Base-by-base conservation (phyloP, 2,888 invertebrate species). In the Spilarctia lutea region DNA sequence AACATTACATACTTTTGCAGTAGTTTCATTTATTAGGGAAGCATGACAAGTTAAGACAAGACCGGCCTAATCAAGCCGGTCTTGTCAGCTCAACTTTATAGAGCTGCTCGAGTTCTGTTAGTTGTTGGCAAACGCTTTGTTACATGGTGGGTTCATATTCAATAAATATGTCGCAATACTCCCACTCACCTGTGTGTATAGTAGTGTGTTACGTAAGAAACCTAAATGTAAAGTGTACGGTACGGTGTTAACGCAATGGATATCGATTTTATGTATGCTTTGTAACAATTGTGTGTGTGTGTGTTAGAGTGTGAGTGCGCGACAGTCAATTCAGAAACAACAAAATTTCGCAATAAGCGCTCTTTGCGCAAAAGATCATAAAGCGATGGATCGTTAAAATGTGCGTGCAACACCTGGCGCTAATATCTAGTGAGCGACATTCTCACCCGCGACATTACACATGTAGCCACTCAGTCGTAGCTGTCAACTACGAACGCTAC, bases 401-500 rank as follows among this genome's bases (percentile, higher is more conserved):
- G 27, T 39, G 3, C 66, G 42, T 67, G n/a, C 27, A 3, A 65
- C 42, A 33, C 42, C 63, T 68, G 63, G 48, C 68, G 27, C 63
- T 68, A 73, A 68, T 68, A 60, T 39, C 18, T 42, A n/a, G 70
- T 42, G n/a, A 52, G 27, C 60, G 27, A 33, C 39, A 60, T 27
- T 35, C 45, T 16, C n/a, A 33, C 68, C 45, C 45, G n/a, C 39
- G 13, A 3, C 45, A 27, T 45, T 63, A 70, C 42, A 63, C 56
- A 63, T 42, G 71, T 71, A 71, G 72, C 6, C 33, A 1, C 24
- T 35, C 11, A 4, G 7, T 45, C 67, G 72, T 65, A 69, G 73
- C 63, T 42, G n/a, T n/a, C 27, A 7, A n/a, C 71, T 70, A 74
- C 70, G 74, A 52, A 13, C 27, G 65, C 70, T 74, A 74, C 69